Conservation (phyloP, 2,797 vertebrate genomes). For the Scolopax bukidnonensis region DNA sequence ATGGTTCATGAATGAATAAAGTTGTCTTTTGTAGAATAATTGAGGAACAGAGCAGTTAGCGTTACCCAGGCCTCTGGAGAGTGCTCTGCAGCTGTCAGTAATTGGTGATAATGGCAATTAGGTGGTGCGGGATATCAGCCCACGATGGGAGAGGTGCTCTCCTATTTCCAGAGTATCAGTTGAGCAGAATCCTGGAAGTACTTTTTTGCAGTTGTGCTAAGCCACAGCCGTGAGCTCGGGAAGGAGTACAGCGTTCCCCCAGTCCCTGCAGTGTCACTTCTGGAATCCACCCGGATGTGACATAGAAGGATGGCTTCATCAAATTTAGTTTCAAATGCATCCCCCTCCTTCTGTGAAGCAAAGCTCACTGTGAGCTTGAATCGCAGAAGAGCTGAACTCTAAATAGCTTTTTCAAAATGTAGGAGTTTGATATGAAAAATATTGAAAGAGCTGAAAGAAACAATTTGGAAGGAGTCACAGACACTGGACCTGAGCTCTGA, state of each 20-base stretch:
- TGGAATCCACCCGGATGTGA: neutral
- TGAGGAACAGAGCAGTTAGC: neutral
- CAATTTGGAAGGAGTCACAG: conserved; percentile 36
- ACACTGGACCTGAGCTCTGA: conserved; percentile 4
- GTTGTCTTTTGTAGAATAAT: neutral
- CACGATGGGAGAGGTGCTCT: neutral
- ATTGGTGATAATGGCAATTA: neutral
- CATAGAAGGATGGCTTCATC: conserved; percentile 27
- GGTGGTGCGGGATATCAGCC: neutral
- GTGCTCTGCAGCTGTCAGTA: neutral
- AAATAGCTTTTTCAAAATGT: conserved; percentile 26
- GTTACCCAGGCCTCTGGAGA: neutral
- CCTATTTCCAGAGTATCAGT: neutral
- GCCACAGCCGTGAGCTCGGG: neutral
- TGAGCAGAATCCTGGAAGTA: neutral
- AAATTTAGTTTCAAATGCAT: neutral
- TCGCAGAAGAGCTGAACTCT: conserved; percentile 20
- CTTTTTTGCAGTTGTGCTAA: neutral
- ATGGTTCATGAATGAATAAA: neutral
- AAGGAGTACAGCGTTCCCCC: neutral
- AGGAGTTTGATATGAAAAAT: conserved; percentile 42
- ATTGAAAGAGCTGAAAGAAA: conserved; percentile 49
- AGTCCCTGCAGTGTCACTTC: neutral
- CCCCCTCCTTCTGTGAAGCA: neutral
- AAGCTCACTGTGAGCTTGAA: neutral